Conservation (phyloP, 2,888 invertebrate species). For the Arrhopalites spinosus region DNA sequence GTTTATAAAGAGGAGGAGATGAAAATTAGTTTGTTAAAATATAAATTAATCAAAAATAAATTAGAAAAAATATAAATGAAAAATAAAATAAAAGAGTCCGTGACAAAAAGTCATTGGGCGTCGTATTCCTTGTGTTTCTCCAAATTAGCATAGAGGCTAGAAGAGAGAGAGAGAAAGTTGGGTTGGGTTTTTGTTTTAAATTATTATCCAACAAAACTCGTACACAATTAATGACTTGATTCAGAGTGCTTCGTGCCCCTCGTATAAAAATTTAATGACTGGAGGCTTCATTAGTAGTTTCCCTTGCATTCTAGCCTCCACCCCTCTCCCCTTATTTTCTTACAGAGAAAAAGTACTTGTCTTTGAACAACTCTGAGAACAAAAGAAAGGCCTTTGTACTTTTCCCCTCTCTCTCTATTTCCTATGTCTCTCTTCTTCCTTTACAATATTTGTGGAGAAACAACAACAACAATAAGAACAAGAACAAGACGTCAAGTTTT, state of each 20-base stretch:
- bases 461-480: not conserved
- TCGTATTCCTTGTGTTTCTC: constrained; percentile 9
- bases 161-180: not conserved
- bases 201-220: not conserved
- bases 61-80: not conserved
- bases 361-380: not conserved
- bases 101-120: constrained; percentile 12
- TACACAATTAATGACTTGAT: constrained; percentile 25
- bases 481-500: constrained; percentile 31
- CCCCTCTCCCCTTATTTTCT: not conserved
- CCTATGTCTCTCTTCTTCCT: not conserved
- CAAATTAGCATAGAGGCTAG: constrained; percentile 21
- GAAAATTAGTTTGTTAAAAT: constrained; percentile 6
- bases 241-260: not conserved
- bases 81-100: constrained; percentile 2
- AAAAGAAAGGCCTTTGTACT: not conserved
- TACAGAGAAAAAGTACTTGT: not conserved
- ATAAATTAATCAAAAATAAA: not conserved
- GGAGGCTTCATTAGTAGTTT: constrained; percentile 27
- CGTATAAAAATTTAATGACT: constrained; percentile 31
- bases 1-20: no score
- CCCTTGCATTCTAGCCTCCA: not conserved
- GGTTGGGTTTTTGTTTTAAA: not conserved
- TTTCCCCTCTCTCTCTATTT: not conserved
- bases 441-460: not conserved